Evolutionary conservation across 2,797 vertebrate species (phyloP).

Genomic region (Eupleurogrammus muticus): DNA sequence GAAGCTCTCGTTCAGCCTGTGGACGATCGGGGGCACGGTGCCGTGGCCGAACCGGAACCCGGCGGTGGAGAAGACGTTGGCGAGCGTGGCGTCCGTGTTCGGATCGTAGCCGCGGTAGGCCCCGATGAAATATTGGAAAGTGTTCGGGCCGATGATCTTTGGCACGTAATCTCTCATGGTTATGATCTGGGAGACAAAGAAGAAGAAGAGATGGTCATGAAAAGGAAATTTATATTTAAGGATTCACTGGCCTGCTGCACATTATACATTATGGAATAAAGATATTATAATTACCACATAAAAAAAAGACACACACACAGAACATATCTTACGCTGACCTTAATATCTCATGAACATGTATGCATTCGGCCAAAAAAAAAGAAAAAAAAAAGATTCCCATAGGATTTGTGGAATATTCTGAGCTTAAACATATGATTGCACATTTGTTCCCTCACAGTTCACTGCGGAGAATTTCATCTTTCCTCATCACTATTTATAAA

Average conservation of each 20-base stretch:
- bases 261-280: background rate
- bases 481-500: constrained; percentile 65
- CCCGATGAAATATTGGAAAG: constrained; percentile 86
- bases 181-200: constrained; percentile 85
- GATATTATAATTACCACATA: background rate
- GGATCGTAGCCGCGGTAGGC: constrained; percentile 88
- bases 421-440: constrained; percentile 29
- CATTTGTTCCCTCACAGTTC: constrained; percentile 44
- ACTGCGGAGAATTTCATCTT: constrained; percentile 46
- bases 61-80: constrained; percentile 95
- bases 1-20: constrained; percentile 87
- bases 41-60: constrained; percentile 96
- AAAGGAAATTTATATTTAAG: background rate
- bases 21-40: constrained; percentile 84
- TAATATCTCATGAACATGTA: background rate
- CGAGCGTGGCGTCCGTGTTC: constrained; percentile 85
- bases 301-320: background rate
- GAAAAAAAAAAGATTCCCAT: constrained; percentile 10
- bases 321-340: background rate
- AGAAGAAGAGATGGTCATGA: background rate
- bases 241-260: background rate
- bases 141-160: constrained; percentile 89
- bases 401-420: constrained; percentile 5
- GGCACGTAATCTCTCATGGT: constrained; percentile 94
- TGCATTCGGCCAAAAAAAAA: background rate